Percentiles rank a stretch among this genome's conserved stretches.
These are phyloP conservation scores for Oreochromis tanganicae DNA, from an alignment of 2,113 vertebrate genomes.

Conservation along the genomic window DNA sequence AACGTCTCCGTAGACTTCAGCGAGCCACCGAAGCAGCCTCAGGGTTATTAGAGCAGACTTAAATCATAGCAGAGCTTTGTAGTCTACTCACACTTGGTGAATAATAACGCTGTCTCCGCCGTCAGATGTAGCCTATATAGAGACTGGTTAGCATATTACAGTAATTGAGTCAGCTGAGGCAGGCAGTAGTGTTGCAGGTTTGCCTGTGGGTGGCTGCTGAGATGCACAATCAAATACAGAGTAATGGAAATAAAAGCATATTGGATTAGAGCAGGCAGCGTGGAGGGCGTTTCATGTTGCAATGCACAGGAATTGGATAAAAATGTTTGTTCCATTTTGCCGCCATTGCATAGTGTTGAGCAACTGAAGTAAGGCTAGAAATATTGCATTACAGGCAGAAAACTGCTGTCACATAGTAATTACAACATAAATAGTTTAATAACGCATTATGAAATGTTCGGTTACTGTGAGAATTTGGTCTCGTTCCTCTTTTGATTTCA, in stretches of 20 bases:
- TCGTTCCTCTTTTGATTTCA: not conserved
- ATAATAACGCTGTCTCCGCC: slow-evolving; percentile 4
- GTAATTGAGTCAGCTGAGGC: slow-evolving; percentile 39
- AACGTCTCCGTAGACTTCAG: not conserved
- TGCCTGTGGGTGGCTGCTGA: slow-evolving; percentile 49
- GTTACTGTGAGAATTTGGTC: not conserved
- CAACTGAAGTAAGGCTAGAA: not conserved
- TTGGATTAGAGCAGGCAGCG: slow-evolving; percentile 44
- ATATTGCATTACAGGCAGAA: not conserved
- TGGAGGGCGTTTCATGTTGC: slow-evolving; percentile 41
- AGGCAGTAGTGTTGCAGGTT: not conserved
- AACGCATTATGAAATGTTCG: not conserved
- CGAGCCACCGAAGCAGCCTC: not conserved
- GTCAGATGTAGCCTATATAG: slow-evolving; percentile 1
- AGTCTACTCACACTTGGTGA: slow-evolving; percentile 1
- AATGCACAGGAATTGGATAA: slow-evolving; percentile 44
- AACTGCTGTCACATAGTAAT: not conserved
- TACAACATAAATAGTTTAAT: not conserved
- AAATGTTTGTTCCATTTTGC: slow-evolving; percentile 40
- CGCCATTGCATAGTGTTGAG: not conserved
- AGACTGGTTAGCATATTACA: slow-evolving; percentile 44
- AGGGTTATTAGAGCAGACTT: not conserved
- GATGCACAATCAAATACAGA: slow-evolving; percentile 59
- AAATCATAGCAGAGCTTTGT: not conserved
- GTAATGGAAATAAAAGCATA: slow-evolving; percentile 54